Evolutionary conservation across 2,888 invertebrate species (phyloP), one percentile per base, ranked within the genome.

Genomic region (Tribolium freemani): DNA sequence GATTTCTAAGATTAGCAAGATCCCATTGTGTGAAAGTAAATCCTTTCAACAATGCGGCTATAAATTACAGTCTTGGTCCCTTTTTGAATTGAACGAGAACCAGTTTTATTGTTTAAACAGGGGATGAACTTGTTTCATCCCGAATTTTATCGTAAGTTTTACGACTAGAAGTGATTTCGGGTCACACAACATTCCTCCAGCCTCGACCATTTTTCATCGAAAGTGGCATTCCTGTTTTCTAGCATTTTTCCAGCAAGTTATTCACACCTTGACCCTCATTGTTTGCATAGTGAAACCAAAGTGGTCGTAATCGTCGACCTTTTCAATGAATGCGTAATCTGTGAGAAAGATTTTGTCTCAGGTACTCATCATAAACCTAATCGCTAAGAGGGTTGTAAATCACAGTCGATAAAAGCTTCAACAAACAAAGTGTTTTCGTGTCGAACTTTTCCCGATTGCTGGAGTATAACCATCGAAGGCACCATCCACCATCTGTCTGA

Each of bases 401-500:
- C 57, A 38, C 30, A 16, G n/a, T 44, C 44, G 38, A 57, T 57
- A 38, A 57, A 57, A 57, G 44, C 57, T 57, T 57, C 10, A 11
- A 44, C 26, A 3, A 26, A 26, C 26, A 26, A 20, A 16, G 9
- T 51, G 51, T 51, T 16, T 11, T 51, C 11, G 2, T 51, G 2
- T 3, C 6, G 8, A 45, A 45, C 11, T 45, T n/a, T 45, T 26
- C 26, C 26, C 16, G 16, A 16, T 16, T 3, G 5, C 11, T 13
- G 11, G 11, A 50, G 5, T 16, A n/a, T 50, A 50, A 50, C 11
- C 3, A 2, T 3, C 21, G 2, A 3, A 21, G 3, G 21, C 21
- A 26, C 26, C 26, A 16, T 26, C 45, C 21, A 21, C 67, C 67
- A 67, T 67, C 56, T 67, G 67, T 67, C 67, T 45, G n/a, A 48